Percentiles rank a stretch among this genome's conserved stretches.
These are phyloP conservation scores for Dolichallabes microphthalmus DNA, from an alignment of 2,113 vertebrate genomes.

Conservation along the genomic window DNA sequence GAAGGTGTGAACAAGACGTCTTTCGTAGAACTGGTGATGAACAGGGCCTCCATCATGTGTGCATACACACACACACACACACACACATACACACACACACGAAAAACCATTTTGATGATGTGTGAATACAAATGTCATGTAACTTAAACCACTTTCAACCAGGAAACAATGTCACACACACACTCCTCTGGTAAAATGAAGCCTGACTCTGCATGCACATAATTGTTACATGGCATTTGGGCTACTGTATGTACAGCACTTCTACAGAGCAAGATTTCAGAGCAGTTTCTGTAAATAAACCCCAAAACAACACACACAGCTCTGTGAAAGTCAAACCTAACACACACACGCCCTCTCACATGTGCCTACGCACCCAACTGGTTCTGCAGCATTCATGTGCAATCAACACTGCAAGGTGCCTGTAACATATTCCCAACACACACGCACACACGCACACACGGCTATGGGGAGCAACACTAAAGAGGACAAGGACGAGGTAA, in stretches of 20 bases:
- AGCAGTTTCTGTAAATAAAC: conserved; percentile 46
- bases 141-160: no score
- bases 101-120: no score
- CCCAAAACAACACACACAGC: conserved; percentile 35
- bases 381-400: conserved; percentile 61
- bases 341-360: conserved; percentile 53
- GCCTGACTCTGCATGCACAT: background rate
- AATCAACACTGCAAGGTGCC: conserved; percentile 39
- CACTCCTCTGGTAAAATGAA: background rate
- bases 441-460: background rate
- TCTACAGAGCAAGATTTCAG: background rate
- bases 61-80: background rate
- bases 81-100: background rate
- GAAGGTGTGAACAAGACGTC: background rate
- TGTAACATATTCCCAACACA: conserved; percentile 27
- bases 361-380: conserved; percentile 58
- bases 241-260: background rate
- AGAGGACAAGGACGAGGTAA: background rate
- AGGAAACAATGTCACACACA: background rate
- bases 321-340: conserved; percentile 45
- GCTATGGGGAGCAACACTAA: conserved; percentile 16
- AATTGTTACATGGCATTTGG: background rate
- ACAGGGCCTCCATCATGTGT: background rate
- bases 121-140: no score
- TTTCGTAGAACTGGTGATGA: background rate